phyloP scores from a whole-genome alignment of 2,888 invertebrate genomes.

The Clepsis dumicolana region DNA sequence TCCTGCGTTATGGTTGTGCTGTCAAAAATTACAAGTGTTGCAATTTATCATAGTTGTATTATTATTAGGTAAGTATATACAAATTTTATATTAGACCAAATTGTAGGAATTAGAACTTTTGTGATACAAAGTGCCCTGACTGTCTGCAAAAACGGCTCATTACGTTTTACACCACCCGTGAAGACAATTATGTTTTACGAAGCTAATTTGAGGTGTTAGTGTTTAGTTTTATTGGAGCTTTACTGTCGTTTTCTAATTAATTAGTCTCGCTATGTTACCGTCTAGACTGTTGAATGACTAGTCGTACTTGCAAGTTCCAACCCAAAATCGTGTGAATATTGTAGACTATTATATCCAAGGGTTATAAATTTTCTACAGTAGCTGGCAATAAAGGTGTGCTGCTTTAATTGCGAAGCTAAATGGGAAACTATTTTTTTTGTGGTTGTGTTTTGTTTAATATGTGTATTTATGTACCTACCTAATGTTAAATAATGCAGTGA shows the following conservation, averaged over 20 bases:
- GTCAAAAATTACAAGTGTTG: too few species aligned
- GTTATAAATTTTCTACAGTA: neutral
- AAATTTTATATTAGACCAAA: too few species aligned
- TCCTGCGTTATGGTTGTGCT: too few species aligned
- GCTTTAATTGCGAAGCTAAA: neutral
- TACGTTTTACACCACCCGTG: slow-evolving; percentile 29
- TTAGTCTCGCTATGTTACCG: slow-evolving; percentile 21
- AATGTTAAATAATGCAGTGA: neutral
- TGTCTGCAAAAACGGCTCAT: slow-evolving; percentile 5
- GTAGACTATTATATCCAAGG: neutral
- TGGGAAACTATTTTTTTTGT: neutral
- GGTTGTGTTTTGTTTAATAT: neutral
- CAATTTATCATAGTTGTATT: too few species aligned
- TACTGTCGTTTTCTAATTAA: slow-evolving; percentile 39
- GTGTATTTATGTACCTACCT: too few species aligned
- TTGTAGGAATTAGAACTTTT: too few species aligned
- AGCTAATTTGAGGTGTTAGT: slow-evolving; percentile 11
- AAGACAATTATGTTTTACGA: slow-evolving; percentile 12
- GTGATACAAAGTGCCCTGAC: too few species aligned
- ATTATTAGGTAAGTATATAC: too few species aligned
- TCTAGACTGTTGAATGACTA: slow-evolving; percentile 20
- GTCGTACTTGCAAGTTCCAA: slow-evolving; percentile 9
- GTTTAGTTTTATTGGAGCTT: slow-evolving; percentile 21
- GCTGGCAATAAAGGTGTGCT: slow-evolving; percentile 6
- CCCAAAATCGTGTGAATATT: neutral